Conservation (phyloP, 2,797 vertebrate species). For the Propithecus perrieri region DNA sequence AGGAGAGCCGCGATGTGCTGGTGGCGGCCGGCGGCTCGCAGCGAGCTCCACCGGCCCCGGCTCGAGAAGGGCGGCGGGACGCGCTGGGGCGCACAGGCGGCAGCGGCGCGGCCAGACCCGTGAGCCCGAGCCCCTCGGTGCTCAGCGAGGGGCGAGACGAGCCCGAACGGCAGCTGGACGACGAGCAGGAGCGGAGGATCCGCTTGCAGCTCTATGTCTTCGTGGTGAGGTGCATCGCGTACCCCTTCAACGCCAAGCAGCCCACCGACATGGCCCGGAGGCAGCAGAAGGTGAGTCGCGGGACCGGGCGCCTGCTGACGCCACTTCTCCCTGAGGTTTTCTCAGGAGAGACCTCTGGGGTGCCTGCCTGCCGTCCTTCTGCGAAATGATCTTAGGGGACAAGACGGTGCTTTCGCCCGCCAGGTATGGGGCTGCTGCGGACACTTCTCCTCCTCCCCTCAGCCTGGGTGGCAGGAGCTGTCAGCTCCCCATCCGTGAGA, state of each 20-base stretch:
- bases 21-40: conserved; percentile 72
- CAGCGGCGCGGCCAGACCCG: conserved; percentile 76
- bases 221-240: conserved; percentile 93
- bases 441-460: not conserved
- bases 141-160: conserved; percentile 88
- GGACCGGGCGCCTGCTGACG: conserved; percentile 8
- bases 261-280: conserved; percentile 97
- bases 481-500: not conserved
- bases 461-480: not conserved
- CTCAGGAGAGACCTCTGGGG: not conserved
- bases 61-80: conserved; percentile 77
- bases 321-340: not conserved
- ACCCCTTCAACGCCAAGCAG: conserved; percentile 98
- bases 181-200: conserved; percentile 90
- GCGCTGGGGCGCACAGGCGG: conserved; percentile 70
- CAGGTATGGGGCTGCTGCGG: not conserved
- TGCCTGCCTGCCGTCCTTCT: not conserved
- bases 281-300: conserved; percentile 95
- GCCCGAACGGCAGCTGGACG: conserved; percentile 82
- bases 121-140: conserved; percentile 87
- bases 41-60: conserved; percentile 75
- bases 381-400: not conserved
- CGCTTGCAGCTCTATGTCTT: conserved; percentile 96
- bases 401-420: not conserved
- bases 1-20: conserved; percentile 86